These are phyloP conservation scores for Blastobasis adustella DNA, from an alignment of 2,888 invertebrate species.

Conservation along the genomic window DNA sequence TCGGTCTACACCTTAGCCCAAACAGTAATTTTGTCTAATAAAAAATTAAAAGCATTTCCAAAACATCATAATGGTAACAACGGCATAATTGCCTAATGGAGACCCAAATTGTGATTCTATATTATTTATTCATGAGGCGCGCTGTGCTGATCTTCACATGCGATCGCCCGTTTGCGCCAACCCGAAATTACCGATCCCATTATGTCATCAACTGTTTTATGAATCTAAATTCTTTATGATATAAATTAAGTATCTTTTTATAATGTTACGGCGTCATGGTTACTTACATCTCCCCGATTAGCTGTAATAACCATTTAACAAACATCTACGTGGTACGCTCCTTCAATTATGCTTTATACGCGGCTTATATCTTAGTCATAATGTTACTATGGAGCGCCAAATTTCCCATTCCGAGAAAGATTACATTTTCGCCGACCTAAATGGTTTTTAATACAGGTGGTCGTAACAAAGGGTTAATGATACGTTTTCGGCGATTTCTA, in stretches of 20 bases:
- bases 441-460: slow-evolving; percentile 17
- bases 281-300: slow-evolving; percentile 58
- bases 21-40: slow-evolving; percentile 63
- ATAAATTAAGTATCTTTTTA: slow-evolving; percentile 56
- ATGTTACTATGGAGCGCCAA: background rate
- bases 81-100: slow-evolving; percentile 70
- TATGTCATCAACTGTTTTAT: slow-evolving; percentile 72
- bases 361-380: slow-evolving; percentile 4
- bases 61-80: slow-evolving; percentile 67
- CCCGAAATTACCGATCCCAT: slow-evolving; percentile 64
- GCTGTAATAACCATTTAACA: slow-evolving; percentile 55
- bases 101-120: slow-evolving; percentile 61
- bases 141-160: slow-evolving; percentile 51
- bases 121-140: slow-evolving; percentile 69
- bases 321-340: slow-evolving; percentile 23
- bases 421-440: slow-evolving; percentile 8
- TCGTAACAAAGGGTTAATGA: slow-evolving; percentile 2
- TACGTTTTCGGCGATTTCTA: no score
- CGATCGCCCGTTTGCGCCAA: slow-evolving; percentile 48
- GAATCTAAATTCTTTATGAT: slow-evolving; percentile 64
- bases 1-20: slow-evolving; percentile 52
- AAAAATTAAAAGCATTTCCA: slow-evolving; percentile 71
- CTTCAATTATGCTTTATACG: background rate
- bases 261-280: slow-evolving; percentile 51
- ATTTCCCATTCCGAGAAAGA: slow-evolving; percentile 7